Base-by-base conservation (phyloP, 2,113 vertebrate genomes). In the Aphelocoma coerulescens region DNA sequence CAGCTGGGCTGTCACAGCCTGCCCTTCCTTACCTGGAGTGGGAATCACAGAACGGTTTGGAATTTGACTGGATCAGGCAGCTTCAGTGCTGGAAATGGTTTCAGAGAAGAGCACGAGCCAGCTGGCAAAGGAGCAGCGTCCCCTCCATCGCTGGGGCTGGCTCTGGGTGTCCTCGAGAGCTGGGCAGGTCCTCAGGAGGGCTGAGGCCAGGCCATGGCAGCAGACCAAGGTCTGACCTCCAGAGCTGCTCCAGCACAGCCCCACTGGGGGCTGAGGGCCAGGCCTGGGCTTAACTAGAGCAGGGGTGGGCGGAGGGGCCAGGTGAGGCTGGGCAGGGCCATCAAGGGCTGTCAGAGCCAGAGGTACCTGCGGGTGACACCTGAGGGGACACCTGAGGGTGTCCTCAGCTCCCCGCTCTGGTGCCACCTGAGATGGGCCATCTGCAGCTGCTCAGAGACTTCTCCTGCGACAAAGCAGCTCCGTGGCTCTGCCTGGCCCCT, bases 241-340 rank as follows among this genome's bases (percentile, higher is more conserved):
- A 28, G 11, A 73, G 8, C 24, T 8, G 6, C 41, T 13, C 48
- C 57, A 67, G 13, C 57, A 30, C 3, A 33, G 22, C 4, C 23
- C 3, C 15, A 0, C 0, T 0, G 3, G 6, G 26, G 21, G 2
- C 3, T 23, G 12, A 20, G 4, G 3, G 13, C 15, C 37, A 4
- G 12, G 49, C 17, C 61, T 67, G 63, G 51, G 68, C 21, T 89
- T 80, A 75, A 71, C 37, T 7, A 55, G 26, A 72, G 22, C 72
- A n/a, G 32, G 19, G 6, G 12, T 17, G 44, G 23, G n/a, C 30
- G 35, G 51, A 32, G 68, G 15, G 4, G 15, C 49, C 72, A 48
- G 66, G 13, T 57, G 79, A 19, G 62, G 22, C 41, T 43, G 48
- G 26, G 55, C 48, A 44, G 59, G n/a, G 28, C 49, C 35, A 4